Evolutionary conservation across 2,797 vertebrate species (phyloP), one percentile per base, ranked within the genome.

Genomic region (Onychomys torridus): DNA sequence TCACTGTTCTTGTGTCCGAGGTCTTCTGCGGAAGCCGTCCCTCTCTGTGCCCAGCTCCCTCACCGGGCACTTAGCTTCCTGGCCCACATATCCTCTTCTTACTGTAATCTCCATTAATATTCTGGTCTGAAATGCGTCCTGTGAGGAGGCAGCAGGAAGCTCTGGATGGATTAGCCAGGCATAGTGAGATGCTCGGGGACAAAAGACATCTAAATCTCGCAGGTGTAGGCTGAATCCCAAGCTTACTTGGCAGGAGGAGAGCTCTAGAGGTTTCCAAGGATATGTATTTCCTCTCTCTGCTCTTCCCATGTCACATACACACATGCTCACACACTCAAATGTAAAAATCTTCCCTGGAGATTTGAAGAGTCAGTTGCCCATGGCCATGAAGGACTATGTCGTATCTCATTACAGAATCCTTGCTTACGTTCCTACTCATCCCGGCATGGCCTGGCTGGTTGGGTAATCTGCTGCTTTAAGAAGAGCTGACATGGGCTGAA

Each of bases 71-170:
- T 49, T 63, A 81, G 52, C 57, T 69, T 69, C 78, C 81, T 77
- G 17, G 0, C 27, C 59, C 57, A 83, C 13, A 82, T 91, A 71
- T 71, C 17, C 85, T 90, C 65, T 93, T 85, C 95, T 94, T 95
- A 29, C 57, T 91, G 13, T 96, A 97, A 97, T 98, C 97, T 97
- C 89, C 77, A 96, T 90, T 96, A 97, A 97, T 95, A 93, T 95
- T 97, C 96, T 96, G 91, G 97, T 96, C 97, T 98, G 92, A 94
- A 89, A 57, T 76, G 67, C 61, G 87, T 97, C 96, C 96, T 97
- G 90, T 95, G 86, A 93, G 61, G 65, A 97, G 82, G 93, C 86
- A 98, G 79, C 94, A 93, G 92, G 92, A 92, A 95, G 83, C 76
- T 91, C 92, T 91, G 86, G 61, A 82, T 91, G 97, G 96, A 97